These are phyloP conservation scores for Trypoxylus dichotomus DNA, from an alignment of 1,140 invertebrate species.

Conservation along the genomic window DNA sequence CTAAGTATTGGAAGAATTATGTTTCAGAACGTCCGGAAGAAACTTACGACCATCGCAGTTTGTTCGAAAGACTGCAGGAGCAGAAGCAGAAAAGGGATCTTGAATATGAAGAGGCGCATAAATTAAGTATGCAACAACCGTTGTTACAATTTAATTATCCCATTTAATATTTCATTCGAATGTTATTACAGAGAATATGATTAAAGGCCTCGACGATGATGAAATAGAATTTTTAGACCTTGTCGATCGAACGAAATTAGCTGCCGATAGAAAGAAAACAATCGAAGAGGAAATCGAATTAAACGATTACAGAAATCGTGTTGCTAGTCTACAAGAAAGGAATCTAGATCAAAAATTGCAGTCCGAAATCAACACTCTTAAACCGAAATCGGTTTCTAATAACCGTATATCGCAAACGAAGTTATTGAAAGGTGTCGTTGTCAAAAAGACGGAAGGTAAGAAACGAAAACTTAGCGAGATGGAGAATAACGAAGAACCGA, in stretches of 20 bases:
- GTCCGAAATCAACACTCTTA: slow-evolving; percentile 56
- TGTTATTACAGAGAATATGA: slow-evolving; percentile 81
- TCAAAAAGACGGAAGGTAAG: slow-evolving; percentile 57
- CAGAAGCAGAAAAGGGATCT: slow-evolving; percentile 87
- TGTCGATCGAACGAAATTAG: slow-evolving; percentile 82
- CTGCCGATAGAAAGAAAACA: slow-evolving; percentile 78
- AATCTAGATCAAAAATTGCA: slow-evolving; percentile 66
- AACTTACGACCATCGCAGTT: slow-evolving; percentile 74
- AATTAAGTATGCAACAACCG: slow-evolving; percentile 74
- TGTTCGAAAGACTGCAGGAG: slow-evolving; percentile 88
- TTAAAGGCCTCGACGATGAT: slow-evolving; percentile 92
- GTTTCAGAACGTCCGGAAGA: slow-evolving; percentile 81
- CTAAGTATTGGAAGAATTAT: slow-evolving; percentile 38
- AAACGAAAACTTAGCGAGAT: slow-evolving; percentile 66
- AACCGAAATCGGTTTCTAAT: slow-evolving; percentile 42
- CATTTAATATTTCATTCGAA: neutral
- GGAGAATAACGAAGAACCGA: slow-evolving; percentile 42
- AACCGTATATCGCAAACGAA: slow-evolving; percentile 57
- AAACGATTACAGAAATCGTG: slow-evolving; percentile 77
- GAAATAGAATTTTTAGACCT: slow-evolving; percentile 91
- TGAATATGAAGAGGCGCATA: slow-evolving; percentile 93
- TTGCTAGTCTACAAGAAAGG: slow-evolving; percentile 78
- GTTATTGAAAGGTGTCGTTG: slow-evolving; percentile 62
- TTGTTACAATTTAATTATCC: slow-evolving; percentile 1
- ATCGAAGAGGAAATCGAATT: slow-evolving; percentile 81